Conservation (phyloP, 30 jellyfish, hydroid and myxozoan species). For the Catostylus mosaicus region DNA sequence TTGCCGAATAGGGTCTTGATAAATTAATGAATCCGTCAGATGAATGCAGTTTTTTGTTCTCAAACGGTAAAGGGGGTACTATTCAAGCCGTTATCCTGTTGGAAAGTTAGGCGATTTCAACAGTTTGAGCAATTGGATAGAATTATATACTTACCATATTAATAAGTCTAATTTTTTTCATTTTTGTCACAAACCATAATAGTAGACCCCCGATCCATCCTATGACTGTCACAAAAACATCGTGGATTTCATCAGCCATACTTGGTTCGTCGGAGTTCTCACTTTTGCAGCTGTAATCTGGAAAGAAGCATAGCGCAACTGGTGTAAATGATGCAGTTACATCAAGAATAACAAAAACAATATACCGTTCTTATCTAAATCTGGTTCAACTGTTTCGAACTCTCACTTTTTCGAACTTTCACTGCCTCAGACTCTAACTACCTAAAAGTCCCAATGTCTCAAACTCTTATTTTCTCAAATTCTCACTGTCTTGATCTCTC, state of each 20-base stretch:
- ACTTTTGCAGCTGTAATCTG: background rate
- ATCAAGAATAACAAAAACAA: background rate
- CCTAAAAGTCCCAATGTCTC: background rate
- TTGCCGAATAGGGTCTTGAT: no score
- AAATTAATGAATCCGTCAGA: no score
- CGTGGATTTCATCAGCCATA: slow-evolving; percentile 18
- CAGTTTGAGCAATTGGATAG: no score
- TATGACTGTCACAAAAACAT: slow-evolving; percentile 14
- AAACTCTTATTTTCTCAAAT: background rate
- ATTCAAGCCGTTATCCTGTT: no score
- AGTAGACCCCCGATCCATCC: slow-evolving; percentile 31
- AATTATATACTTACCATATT: slow-evolving; percentile 23
- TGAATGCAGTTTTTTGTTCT: no score
- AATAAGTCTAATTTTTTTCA: slow-evolving; percentile 27
- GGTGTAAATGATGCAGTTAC: background rate
- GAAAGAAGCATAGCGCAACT: background rate
- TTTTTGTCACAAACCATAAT: slow-evolving; percentile 1
- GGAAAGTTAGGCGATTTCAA: no score
- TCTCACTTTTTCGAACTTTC: background rate
- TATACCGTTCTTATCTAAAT: background rate
- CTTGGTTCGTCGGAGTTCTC: slow-evolving; percentile 4
- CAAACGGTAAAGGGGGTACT: no score
- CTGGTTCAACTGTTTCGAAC: background rate
- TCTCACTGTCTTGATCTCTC: no score
- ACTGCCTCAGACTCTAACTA: background rate